Evolutionary conservation across 2,888 invertebrate species (phyloP), one percentile per base, ranked within the genome.

Genomic region (Cistogaster globosa): DNA sequence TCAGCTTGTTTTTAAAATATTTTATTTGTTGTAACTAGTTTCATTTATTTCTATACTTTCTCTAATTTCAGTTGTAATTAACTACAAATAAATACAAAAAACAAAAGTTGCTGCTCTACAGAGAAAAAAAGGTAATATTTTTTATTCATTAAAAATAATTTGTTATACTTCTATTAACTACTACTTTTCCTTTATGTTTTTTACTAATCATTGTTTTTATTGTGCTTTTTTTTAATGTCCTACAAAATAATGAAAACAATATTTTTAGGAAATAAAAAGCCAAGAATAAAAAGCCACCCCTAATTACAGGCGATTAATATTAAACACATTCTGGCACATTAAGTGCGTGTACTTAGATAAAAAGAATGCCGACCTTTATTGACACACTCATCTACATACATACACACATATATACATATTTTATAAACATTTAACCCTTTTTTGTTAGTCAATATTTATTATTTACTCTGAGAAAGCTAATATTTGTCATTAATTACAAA

Each of bases 271-370:
- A 32, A 32, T 8, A 5, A 8, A 32, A 60, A 51, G 14, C 20
- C 12, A 42, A 42, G 20, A 55, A 81, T 79, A 86, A 18, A 71
- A 63, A 79, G 65, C 71, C 83, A 88, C 88, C 89, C 83, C 89
- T 90, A 90, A 90, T 89, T 90, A 90, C 88, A 88, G 89, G 89
- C 91, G 91, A 90, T 90, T 90, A 90, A 90, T 91, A 89, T 90
- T 88, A 88, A 89, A 89, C 89, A 90, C 88, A 88, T 89, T 45
- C 90, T 89, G 89, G 83, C 77, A 87, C 87, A 88, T 62, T 60
- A 58, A 48, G 12, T 60, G n/a, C 38, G 14, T 36, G 18, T 32
- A 32, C 14, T 6, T 14, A 32, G 18, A 51, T 14, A 38, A 48
- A 26, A 65, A 48, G 45, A 14, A 16, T 6, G 12, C 42, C 42